Percentiles rank a stretch among this genome's conserved stretches.
Evolutionary conservation across 2,888 invertebrate genomes (phyloP).

Genomic region (Polydrusus pterygomalis): DNA sequence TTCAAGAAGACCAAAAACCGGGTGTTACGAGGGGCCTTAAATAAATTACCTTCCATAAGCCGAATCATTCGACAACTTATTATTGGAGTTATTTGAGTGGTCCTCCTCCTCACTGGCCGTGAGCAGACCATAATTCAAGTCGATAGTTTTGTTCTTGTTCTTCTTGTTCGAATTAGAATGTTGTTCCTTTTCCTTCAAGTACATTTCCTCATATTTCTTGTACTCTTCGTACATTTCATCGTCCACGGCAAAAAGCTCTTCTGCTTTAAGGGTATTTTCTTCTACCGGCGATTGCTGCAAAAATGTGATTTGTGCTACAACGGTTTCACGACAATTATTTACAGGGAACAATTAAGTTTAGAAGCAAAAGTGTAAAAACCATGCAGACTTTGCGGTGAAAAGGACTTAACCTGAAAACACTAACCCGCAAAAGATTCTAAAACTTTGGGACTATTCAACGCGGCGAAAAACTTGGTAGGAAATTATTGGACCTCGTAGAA

Average conservation of each 20-base stretch:
- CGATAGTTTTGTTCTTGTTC: slow-evolving; percentile 59
- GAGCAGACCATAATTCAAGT: slow-evolving; percentile 57
- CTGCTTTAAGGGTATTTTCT: slow-evolving; percentile 59
- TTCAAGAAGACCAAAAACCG: too few species aligned
- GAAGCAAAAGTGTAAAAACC: too few species aligned
- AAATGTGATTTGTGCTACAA: background rate
- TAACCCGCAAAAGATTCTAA: too few species aligned
- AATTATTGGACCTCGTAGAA: too few species aligned
- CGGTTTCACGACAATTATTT: too few species aligned
- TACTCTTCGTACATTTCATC: slow-evolving; percentile 70
- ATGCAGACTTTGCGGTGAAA: too few species aligned
- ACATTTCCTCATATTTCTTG: slow-evolving; percentile 70
- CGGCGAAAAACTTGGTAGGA: too few species aligned
- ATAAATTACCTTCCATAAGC: slow-evolving; percentile 89
- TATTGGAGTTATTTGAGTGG: slow-evolving; percentile 63
- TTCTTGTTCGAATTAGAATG: slow-evolving; percentile 62
- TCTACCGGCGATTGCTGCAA: slow-evolving; percentile 47
- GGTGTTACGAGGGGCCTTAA: too few species aligned
- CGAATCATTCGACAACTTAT: slow-evolving; percentile 79
- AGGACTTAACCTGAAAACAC: too few species aligned
- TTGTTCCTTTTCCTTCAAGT: slow-evolving; percentile 67
- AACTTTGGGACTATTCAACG: too few species aligned
- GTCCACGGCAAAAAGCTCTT: slow-evolving; percentile 68
- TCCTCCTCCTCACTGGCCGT: slow-evolving; percentile 67
- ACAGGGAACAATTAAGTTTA: too few species aligned